A percentile compares a stretch with the other conserved stretches of the same genome.
Evolutionary conservation across 2,113 vertebrate genomes (phyloP).

Genomic region (Gavialis gangeticus): DNA sequence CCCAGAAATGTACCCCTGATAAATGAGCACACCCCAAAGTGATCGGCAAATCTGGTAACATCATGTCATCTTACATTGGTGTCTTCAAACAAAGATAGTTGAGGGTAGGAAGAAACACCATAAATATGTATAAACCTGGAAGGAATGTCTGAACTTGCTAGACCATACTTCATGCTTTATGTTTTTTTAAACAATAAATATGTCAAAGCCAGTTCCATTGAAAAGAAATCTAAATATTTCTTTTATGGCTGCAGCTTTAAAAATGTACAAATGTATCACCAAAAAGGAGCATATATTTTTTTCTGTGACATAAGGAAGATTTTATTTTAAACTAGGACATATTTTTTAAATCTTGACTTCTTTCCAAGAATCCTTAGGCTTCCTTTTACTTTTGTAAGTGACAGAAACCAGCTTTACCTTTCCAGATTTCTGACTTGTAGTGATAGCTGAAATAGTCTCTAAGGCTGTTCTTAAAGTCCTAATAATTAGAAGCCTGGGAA

Average conservation of each 20-base stretch:
- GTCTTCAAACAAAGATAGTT: neutral
- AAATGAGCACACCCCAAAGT: too few species aligned
- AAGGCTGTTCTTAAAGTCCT: neutral
- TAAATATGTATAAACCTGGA: neutral
- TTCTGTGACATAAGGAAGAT: neutral
- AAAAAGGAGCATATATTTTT: neutral
- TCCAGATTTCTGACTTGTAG: constrained; percentile 40
- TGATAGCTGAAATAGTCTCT: neutral
- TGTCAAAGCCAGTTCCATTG: neutral
- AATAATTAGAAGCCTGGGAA: neutral
- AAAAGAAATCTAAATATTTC: neutral
- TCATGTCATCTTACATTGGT: neutral
- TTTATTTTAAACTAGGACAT: neutral
- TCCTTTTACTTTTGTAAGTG: constrained; percentile 13
- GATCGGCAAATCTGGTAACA: too few species aligned
- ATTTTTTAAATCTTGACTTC: neutral
- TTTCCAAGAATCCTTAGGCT: constrained; percentile 25
- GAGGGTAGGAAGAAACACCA: neutral
- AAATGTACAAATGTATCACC: neutral
- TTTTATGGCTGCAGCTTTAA: neutral
- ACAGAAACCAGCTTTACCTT: constrained; percentile 24
- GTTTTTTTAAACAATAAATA: neutral
- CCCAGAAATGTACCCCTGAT: too few species aligned
- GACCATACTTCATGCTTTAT: neutral
- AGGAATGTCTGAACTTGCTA: neutral